Percentiles rank a stretch among this genome's conserved stretches.
These are phyloP conservation scores for Auanema freiburgensis DNA, from an alignment of 2,888 invertebrate species.

Conservation along the genomic window DNA sequence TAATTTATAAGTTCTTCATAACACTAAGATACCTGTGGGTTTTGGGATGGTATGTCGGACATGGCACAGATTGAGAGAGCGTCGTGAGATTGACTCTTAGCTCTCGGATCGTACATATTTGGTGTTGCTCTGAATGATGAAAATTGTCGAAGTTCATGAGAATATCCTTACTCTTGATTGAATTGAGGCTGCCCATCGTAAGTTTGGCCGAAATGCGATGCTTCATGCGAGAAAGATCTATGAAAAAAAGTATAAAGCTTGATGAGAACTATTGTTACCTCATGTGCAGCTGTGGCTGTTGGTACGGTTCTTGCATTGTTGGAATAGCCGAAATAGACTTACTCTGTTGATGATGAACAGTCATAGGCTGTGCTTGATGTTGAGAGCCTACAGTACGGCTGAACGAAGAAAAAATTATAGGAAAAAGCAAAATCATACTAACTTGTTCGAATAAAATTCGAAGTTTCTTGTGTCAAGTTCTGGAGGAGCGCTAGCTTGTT, in stretches of 20 bases:
- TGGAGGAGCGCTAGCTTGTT: not conserved
- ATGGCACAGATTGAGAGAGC: too few species aligned
- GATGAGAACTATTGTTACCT: not conserved
- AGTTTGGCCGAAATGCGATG: too few species aligned
- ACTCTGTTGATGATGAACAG: slow-evolving; percentile 6
- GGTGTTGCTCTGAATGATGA: too few species aligned
- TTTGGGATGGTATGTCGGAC: too few species aligned
- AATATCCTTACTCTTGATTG: too few species aligned
- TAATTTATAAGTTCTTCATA: too few species aligned
- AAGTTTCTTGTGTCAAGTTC: slow-evolving; percentile 6
- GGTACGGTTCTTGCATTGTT: slow-evolving; percentile 3
- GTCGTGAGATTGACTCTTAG: slow-evolving; percentile 27
- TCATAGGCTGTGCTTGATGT: not conserved
- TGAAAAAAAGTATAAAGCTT: not conserved
- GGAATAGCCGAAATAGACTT: slow-evolving; percentile 10
- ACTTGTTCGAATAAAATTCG: slow-evolving; percentile 1
- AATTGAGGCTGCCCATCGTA: too few species aligned
- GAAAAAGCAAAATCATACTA: not conserved
- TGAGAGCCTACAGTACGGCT: too few species aligned
- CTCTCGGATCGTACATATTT: slow-evolving; percentile 17
- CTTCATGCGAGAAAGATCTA: too few species aligned
- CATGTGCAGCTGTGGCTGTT: slow-evolving; percentile 1
- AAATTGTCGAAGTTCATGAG: too few species aligned
- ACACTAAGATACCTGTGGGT: slow-evolving; percentile 6
- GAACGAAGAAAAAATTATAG: not conserved